A percentile compares a stretch with the other conserved stretches of the same genome.
phyloP scores from a whole-genome alignment of 1,140 invertebrate genomes.

The Apis dorsata region DNA sequence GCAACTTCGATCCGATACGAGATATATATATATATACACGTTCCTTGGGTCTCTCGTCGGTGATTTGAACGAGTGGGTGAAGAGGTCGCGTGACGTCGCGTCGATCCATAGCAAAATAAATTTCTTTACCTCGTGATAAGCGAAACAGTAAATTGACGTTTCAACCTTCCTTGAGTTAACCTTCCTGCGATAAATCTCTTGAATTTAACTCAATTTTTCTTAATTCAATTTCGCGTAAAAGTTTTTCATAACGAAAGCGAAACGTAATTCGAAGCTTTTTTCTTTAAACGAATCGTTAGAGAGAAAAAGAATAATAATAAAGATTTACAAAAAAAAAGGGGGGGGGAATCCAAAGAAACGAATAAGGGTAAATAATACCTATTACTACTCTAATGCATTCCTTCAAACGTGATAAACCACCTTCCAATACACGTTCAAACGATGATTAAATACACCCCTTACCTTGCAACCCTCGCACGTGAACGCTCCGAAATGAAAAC shows the following conservation, averaged over 20 bases:
- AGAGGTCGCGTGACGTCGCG: background rate
- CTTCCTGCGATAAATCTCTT: no score
- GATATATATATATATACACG: background rate
- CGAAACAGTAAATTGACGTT: no score
- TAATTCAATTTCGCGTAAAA: no score
- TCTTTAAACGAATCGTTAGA: no score
- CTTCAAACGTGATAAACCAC: background rate
- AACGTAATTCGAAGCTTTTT: no score
- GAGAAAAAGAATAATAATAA: no score
- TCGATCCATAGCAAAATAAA: background rate
- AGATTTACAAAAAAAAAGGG: no score
- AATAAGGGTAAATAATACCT: no score
- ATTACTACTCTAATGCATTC: background rate
- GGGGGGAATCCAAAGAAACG: no score
- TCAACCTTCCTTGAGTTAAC: no score
- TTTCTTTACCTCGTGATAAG: background rate
- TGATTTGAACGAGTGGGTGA: slow-evolving; percentile 9
- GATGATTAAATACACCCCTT: slow-evolving; percentile 60
- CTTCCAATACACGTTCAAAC: background rate
- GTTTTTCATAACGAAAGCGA: no score
- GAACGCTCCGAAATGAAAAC: slow-evolving; percentile 94
- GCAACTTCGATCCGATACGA: background rate
- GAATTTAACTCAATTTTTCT: no score
- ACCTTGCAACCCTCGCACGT: slow-evolving; percentile 96
- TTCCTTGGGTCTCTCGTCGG: background rate